Evolutionary conservation across 1,140 invertebrate species (phyloP).

Genomic region (Diorhabda sublineata): DNA sequence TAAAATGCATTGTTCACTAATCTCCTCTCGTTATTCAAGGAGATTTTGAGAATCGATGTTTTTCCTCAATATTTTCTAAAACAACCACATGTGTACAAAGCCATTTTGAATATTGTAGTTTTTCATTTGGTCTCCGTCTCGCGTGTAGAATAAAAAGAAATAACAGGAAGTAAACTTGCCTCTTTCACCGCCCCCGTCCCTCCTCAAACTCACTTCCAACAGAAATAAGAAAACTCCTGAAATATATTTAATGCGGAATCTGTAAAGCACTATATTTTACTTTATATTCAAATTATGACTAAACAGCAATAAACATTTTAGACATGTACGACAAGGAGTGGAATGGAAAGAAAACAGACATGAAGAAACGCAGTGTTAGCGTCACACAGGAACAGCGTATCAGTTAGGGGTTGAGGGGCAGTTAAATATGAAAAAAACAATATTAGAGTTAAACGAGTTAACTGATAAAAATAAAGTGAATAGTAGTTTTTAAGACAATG

Average conservation of each 20-base stretch:
- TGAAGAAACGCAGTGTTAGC: neutral
- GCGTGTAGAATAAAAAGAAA: constrained; percentile 1
- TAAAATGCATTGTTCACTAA: no score
- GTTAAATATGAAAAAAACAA: neutral
- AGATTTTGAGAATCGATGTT: no score
- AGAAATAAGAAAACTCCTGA: neutral
- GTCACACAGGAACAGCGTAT: constrained; percentile 9
- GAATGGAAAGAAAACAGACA: constrained; percentile 31
- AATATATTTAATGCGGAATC: constrained; percentile 21
- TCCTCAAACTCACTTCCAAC: neutral
- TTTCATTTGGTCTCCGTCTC: neutral
- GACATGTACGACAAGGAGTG: constrained; percentile 28
- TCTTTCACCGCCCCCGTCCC: neutral
- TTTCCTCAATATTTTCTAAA: neutral
- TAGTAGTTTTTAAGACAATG: no score
- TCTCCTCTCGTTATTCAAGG: no score
- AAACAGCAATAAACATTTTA: constrained; percentile 37
- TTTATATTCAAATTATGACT: constrained; percentile 31
- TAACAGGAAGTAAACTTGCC: neutral
- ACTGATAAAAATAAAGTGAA: no score
- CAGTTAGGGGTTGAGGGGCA: neutral
- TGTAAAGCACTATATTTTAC: constrained; percentile 27
- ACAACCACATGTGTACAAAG: neutral
- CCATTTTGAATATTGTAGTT: constrained; percentile 3
- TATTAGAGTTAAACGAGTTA: neutral